Evolutionary conservation across 2,797 vertebrate genomes (phyloP).

Genomic region (Apodemus agrarius): DNA sequence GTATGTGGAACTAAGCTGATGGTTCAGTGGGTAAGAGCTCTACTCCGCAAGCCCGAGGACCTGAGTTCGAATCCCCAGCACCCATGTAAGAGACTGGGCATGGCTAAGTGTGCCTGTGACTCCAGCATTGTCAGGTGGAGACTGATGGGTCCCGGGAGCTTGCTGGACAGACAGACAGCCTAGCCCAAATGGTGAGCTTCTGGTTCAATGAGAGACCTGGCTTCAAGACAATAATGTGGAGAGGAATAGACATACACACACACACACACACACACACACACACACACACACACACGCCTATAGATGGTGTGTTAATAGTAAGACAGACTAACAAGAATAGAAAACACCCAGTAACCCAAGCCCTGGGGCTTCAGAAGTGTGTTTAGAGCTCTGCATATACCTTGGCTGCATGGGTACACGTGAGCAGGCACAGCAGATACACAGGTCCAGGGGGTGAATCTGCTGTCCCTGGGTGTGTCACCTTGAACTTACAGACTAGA

Average conservation of each 20-base stretch:
- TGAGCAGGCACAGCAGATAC: not conserved
- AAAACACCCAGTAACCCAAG: not conserved
- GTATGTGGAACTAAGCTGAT: not conserved
- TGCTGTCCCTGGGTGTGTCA: not conserved
- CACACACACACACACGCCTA: accelerated
- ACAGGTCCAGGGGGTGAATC: not conserved
- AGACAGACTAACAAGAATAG: not conserved
- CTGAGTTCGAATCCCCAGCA: not conserved
- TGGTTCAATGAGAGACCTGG: not conserved
- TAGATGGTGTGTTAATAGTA: not conserved
- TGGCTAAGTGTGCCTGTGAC: not conserved
- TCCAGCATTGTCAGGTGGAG: not conserved
- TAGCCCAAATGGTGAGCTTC: not conserved
- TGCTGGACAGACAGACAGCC: not conserved
- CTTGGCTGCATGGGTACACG: not conserved
- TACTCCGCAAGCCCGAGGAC: not conserved
- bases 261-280: not conserved
- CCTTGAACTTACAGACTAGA: not conserved
- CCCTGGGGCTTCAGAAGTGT: not conserved
- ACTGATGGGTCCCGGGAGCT: not conserved
- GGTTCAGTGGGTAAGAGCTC: not conserved
- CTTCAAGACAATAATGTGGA: not conserved
- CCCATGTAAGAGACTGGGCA: not conserved
- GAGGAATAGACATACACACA: not conserved
- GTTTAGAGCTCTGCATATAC: not conserved